Base-by-base conservation (phyloP, 2,888 invertebrate species). In the Alsophila aescularia region DNA sequence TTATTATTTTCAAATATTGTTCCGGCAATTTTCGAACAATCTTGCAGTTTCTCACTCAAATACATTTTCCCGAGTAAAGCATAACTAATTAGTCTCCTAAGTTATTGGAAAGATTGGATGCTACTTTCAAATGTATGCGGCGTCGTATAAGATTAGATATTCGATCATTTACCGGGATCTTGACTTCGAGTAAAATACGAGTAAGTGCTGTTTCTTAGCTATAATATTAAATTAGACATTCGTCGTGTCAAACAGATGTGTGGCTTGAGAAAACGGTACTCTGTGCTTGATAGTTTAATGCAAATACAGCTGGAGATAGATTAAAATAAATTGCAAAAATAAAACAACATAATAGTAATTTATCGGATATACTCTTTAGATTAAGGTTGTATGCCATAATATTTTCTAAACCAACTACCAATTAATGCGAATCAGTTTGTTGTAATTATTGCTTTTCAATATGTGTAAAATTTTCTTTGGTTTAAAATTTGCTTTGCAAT, bases 91-190 rank as follows among this genome's bases (percentile, higher is more conserved):
- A 52, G 39, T 45, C 36, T 21, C 18, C 35, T 14, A 35, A 31
- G 36, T 12, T 32, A 42, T 52, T 64, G 60, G 37, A 61, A 51
- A 55, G 54, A 44, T 14, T 48, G 31, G 16, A 66, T 64, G 34
- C 31, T 27, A 67, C 67, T 27, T 42, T 42, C 36, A 53, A 47
- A 53, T 47, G 10, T 31, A 41, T 45, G 16, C 12, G 35, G n/a
- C 37, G 2, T 43, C 41, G 49, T 16, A 31, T 44, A 64, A 67
- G 69, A 72, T 76, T 77, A 69, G 67, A 73, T 75, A 76, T 71
- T 69, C 68, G 66, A 60, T 59, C 65, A 69, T 71, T 72, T 69
- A 48, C 47, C 35, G 31, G 21, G 50, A 55, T 48, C 41, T 51
- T 49, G 24, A 15, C 29, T 34, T 43, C 12, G n/a, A 18, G 35